Percentiles rank a stretch among this genome's conserved stretches.
phyloP scores from a whole-genome alignment of 2,113 vertebrate species.

The Furnarius figulus region DNA sequence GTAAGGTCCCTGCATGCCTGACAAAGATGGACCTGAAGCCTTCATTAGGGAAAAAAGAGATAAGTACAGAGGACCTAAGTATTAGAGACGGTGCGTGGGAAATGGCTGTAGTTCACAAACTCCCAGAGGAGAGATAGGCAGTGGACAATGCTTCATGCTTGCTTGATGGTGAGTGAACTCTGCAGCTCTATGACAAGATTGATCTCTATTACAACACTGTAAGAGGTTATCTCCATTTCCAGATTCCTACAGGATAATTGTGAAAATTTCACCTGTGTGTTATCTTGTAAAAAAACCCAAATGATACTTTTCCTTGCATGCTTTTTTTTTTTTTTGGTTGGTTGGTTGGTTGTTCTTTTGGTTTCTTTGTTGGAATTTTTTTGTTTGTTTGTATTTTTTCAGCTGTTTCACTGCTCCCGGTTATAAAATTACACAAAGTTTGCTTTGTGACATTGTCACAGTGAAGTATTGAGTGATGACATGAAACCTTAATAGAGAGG shows the following conservation, averaged over 20 bases:
- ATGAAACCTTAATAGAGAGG: background rate
- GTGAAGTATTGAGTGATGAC: background rate
- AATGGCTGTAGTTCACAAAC: background rate
- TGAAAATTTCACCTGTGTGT: background rate
- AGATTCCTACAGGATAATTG: background rate
- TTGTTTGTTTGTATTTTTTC: background rate
- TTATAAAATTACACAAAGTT: background rate
- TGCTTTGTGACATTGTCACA: background rate
- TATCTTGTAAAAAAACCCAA: background rate
- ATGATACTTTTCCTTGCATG: background rate
- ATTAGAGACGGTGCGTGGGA: background rate
- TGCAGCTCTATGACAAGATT: background rate
- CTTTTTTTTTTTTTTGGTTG: background rate
- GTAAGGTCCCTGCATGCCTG: background rate
- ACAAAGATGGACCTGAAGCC: background rate
- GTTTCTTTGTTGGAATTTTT: background rate
- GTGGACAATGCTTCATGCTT: background rate
- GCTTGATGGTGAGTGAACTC: background rate
- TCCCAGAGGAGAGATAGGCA: accelerated
- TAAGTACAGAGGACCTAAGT: background rate
- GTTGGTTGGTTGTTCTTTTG: too few species aligned
- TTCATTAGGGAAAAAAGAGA: background rate
- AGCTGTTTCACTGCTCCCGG: background rate
- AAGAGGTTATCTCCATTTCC: background rate
- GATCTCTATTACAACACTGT: background rate